Percentiles rank a stretch among this genome's conserved stretches.
These are phyloP conservation scores for Nesogale talazaci DNA, from an alignment of 2,113 vertebrate species.

Conservation along the genomic window DNA sequence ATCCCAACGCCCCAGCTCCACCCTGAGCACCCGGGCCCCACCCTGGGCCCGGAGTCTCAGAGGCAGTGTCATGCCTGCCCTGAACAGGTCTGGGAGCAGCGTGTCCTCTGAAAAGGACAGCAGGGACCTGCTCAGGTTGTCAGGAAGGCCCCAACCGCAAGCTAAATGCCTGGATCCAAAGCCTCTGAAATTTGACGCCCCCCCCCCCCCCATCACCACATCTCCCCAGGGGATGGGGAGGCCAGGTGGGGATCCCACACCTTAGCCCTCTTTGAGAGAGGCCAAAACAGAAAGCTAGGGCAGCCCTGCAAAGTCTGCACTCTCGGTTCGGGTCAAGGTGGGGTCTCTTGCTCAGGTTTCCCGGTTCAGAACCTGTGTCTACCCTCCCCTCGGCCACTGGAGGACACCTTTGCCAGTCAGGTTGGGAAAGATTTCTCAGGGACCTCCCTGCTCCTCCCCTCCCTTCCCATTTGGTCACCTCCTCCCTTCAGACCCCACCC, in stretches of 20 bases:
- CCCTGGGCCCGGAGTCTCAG: background rate
- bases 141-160: background rate
- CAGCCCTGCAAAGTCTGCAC: background rate
- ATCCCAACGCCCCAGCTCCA: background rate
- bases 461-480: background rate
- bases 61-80: background rate
- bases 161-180: background rate
- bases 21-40: background rate
- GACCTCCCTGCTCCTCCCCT: background rate
- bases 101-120: background rate
- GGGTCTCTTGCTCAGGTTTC: conserved; percentile 10
- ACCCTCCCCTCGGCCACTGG: background rate
- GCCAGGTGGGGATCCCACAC: background rate
- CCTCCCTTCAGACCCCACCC: conserved; percentile 37
- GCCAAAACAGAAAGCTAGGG: background rate
- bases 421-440: conserved; percentile 10
- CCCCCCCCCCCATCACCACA: background rate
- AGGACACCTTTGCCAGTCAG: background rate
- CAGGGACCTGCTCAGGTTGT: too few relatives aligned
- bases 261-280: conserved; percentile 10
- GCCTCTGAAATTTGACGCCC: background rate
- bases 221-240: background rate
- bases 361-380: background rate
- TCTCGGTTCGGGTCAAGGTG: background rate
- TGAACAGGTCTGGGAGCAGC: background rate